Conservation (phyloP, 2,797 vertebrate species). For the Sphenopsis melanotis region DNA sequence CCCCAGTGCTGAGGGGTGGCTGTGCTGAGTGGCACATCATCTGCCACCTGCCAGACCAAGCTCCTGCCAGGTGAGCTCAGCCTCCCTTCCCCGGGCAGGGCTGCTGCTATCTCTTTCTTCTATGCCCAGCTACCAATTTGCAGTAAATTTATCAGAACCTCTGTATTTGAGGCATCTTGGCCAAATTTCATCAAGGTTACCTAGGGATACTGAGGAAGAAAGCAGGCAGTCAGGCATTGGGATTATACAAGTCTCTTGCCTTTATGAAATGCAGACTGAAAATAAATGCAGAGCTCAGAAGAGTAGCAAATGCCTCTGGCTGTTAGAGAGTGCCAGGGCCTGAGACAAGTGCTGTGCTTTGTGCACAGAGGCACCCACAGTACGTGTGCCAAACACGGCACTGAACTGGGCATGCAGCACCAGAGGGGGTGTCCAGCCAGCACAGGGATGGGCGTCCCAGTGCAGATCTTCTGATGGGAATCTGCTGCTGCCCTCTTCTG, state of each 20-base stretch:
- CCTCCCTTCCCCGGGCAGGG: background rate
- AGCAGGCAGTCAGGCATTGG: background rate
- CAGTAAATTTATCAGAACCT: background rate
- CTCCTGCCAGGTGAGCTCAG: background rate
- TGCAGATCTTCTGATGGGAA: background rate
- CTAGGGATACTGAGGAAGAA: background rate
- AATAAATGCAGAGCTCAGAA: background rate
- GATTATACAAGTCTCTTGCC: background rate
- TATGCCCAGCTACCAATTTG: background rate
- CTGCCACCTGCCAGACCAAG: background rate
- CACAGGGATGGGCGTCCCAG: fast-evolving
- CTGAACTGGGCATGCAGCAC: background rate
- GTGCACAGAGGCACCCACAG: fast-evolving
- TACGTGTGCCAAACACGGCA: background rate
- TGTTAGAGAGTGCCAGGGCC: background rate
- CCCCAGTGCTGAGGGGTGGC: fast-evolving
- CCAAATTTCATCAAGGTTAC: background rate
- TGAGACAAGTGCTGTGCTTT: fast-evolving
- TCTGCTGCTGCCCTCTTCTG: background rate
- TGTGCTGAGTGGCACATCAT: background rate
- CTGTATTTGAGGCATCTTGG: background rate
- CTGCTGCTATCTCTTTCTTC: background rate
- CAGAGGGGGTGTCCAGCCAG: background rate
- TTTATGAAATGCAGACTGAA: background rate
- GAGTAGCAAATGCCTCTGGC: background rate